These are phyloP conservation scores for Phasianus colchicus DNA, from an alignment of 2,113 vertebrate species.

Conservation along the genomic window DNA sequence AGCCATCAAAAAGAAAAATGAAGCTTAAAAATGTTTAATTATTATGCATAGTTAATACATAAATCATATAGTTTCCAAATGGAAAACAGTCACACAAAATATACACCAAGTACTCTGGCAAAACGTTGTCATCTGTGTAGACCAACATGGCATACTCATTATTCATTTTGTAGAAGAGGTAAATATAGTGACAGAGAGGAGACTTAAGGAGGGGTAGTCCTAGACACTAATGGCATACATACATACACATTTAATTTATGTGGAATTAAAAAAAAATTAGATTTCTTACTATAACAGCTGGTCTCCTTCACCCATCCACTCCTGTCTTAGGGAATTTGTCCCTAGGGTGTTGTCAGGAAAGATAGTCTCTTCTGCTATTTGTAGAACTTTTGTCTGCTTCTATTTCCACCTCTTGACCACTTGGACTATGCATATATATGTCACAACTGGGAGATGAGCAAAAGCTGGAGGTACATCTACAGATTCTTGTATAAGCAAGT, in stretches of 20 bases:
- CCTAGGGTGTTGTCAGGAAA: background rate
- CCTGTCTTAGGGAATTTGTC: background rate
- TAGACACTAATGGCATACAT: background rate
- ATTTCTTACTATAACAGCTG: background rate
- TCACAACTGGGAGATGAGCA: background rate
- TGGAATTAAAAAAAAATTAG: fast-evolving
- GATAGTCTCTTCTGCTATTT: background rate
- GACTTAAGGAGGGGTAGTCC: background rate
- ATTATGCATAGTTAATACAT: background rate
- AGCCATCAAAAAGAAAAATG: background rate
- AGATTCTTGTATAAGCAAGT: background rate
- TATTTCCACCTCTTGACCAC: background rate
- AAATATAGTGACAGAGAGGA: background rate
- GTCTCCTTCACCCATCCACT: background rate
- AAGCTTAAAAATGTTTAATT: background rate
- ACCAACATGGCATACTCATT: background rate
- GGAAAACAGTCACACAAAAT: background rate
- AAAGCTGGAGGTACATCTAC: background rate
- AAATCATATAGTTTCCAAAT: background rate
- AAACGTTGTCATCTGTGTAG: background rate
- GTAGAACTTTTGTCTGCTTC: background rate
- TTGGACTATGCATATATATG: background rate
- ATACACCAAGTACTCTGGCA: background rate
- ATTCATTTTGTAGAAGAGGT: background rate
- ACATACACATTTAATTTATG: too few species aligned